A percentile compares a stretch with the other conserved stretches of the same genome.
Conservation (phyloP, 2,113 vertebrate genomes). For the Sterrhoptilus dennistouni region DNA sequence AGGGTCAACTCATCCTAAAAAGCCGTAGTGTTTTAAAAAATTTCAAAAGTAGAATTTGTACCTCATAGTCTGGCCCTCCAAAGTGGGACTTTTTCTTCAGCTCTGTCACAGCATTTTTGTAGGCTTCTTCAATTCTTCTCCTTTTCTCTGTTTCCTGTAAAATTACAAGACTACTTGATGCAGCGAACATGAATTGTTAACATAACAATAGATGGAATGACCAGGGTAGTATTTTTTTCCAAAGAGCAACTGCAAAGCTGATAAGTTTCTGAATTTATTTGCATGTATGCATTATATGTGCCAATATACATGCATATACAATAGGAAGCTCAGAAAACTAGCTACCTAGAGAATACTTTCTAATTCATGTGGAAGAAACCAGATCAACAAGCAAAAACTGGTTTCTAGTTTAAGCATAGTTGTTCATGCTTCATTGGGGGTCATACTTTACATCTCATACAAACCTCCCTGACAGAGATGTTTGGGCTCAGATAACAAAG, state of each 20-base stretch:
- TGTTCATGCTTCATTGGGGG: neutral
- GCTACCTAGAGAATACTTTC: neutral
- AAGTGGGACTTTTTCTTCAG: conserved; percentile 97
- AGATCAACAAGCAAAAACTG: neutral
- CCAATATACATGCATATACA: neutral
- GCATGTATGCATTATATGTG: neutral
- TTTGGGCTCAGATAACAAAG: neutral
- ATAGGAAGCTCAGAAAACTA: neutral
- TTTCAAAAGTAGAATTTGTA: conserved; percentile 38
- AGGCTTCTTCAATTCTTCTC: conserved; percentile 88
- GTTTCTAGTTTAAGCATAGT: neutral
- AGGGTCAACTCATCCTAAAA: neutral
- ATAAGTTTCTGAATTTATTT: neutral
- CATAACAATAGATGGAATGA: neutral
- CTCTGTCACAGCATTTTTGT: conserved; percentile 87
- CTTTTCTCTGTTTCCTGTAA: conserved; percentile 90
- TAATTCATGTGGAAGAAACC: neutral
- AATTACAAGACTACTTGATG: neutral
- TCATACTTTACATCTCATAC: neutral
- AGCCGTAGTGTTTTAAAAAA: neutral
- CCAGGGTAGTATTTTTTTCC: neutral
- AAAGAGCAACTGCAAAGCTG: neutral
- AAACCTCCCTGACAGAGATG: neutral
- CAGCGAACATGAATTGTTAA: neutral
- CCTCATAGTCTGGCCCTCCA: conserved; percentile 97